Evolutionary conservation across 1,140 invertebrate genomes (phyloP).

Genomic region (Andrena cerasifolii): DNA sequence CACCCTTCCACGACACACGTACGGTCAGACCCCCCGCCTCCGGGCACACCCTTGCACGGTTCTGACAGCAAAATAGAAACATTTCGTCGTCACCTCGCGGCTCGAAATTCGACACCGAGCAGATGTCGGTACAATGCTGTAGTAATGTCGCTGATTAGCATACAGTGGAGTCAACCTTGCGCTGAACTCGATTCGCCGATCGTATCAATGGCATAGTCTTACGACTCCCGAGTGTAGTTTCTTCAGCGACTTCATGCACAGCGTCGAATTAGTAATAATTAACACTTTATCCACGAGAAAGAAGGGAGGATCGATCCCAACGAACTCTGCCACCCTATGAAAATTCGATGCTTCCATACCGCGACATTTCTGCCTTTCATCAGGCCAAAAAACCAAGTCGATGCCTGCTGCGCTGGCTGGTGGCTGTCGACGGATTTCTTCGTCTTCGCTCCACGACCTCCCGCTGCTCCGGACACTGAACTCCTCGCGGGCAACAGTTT

Average conservation of each 20-base stretch:
- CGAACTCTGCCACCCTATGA: neutral
- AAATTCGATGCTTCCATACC: conserved; percentile 28
- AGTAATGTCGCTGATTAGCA: conserved; percentile 55
- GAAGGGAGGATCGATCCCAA: neutral
- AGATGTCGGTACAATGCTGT: conserved; percentile 64
- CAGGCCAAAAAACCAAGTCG: conserved; percentile 23
- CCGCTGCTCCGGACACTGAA: conserved; percentile 55
- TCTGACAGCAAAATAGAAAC: conserved; percentile 57
- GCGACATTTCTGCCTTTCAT: neutral
- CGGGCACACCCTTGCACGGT: conserved; percentile 49
- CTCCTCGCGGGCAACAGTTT: conserved; percentile 25
- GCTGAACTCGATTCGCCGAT: conserved; percentile 11
- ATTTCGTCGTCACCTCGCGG: conserved; percentile 63
- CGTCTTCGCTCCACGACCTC: conserved; percentile 44
- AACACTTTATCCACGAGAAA: too few species aligned
- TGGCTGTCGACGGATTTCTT: conserved; percentile 36
- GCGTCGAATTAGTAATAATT: too few species aligned
- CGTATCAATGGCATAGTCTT: neutral
- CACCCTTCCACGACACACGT: neutral
- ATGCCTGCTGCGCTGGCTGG: conserved; percentile 24
- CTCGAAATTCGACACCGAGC: conserved; percentile 66
- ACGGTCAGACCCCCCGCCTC: conserved; percentile 43
- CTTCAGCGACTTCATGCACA: too few species aligned
- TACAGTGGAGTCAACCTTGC: conserved; percentile 39
- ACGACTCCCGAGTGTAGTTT: too few species aligned